A percentile compares a stretch with the other conserved stretches of the same genome.
Evolutionary conservation across 2,797 vertebrate genomes (phyloP).

Genomic region (Esox masquinongy): DNA sequence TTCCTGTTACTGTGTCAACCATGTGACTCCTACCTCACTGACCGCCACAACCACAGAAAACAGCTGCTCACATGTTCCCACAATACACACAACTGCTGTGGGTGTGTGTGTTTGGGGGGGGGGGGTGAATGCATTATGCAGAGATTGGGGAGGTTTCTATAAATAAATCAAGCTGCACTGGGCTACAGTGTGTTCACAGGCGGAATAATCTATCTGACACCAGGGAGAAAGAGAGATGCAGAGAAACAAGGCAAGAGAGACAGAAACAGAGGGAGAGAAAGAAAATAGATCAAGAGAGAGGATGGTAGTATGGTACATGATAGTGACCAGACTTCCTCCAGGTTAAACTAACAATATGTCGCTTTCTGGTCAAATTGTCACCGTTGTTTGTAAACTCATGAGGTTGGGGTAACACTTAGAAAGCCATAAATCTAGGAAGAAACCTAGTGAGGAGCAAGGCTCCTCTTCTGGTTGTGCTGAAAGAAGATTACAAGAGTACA

Average conservation of each 20-base stretch:
- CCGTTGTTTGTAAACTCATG: too few species aligned
- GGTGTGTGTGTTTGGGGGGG: conserved; percentile 9
- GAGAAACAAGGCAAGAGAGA: conserved; percentile 26
- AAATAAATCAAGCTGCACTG: conserved; percentile 72
- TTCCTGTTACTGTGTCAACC: conserved; percentile 45
- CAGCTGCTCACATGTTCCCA: conserved; percentile 26
- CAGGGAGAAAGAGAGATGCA: conserved; percentile 12
- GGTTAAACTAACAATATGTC: too few species aligned
- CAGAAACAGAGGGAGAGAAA: conserved; percentile 35
- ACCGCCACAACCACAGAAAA: conserved; percentile 38
- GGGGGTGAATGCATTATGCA: conserved; percentile 76
- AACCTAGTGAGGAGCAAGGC: too few species aligned
- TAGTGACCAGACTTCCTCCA: too few species aligned
- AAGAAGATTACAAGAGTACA: too few species aligned
- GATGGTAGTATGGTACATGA: not conserved
- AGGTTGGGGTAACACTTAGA: too few species aligned
- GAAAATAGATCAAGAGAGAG: not conserved
- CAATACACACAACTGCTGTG: not conserved
- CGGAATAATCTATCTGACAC: conserved; percentile 80
- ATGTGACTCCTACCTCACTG: conserved; percentile 40
- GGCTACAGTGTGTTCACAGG: conserved; percentile 71
- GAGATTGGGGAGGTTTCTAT: conserved; percentile 74
- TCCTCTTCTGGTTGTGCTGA: too few species aligned
- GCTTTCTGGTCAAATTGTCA: too few species aligned
- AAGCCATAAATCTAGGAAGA: too few species aligned